Evolutionary conservation across 1,140 invertebrate species (phyloP).

Genomic region (Drosophila triauraria): DNA sequence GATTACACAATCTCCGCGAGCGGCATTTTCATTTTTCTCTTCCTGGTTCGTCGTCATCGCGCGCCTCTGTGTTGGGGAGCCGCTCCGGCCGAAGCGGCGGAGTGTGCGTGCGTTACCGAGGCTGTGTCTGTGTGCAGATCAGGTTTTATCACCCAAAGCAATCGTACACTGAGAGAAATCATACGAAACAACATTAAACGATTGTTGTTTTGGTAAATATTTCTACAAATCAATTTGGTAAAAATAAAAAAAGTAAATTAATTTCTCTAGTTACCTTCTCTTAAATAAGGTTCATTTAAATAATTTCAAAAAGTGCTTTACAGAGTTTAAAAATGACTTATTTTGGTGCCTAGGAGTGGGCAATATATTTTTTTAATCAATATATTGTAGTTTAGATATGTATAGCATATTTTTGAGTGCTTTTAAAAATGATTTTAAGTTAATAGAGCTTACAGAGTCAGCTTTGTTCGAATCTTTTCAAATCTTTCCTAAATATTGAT

Average conservation of each 20-base stretch:
- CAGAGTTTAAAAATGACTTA: background rate
- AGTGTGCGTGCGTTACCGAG: conserved; percentile 30
- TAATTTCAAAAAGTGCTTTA: no score
- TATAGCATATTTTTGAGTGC: background rate
- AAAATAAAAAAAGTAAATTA: no score
- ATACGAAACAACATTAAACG: background rate
- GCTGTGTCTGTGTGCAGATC: conserved; percentile 55
- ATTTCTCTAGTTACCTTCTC: background rate
- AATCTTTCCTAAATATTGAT: background rate
- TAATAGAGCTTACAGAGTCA: background rate
- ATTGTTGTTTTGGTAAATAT: background rate
- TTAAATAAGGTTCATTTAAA: background rate
- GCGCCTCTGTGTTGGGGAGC: conserved; percentile 42
- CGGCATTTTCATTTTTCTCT: conserved; percentile 83
- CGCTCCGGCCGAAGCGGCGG: conserved; percentile 18
- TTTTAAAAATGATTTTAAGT: background rate
- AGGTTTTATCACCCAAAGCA: conserved; percentile 78
- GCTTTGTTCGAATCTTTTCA: background rate
- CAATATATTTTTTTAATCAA: background rate
- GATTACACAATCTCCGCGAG: conserved; percentile 79
- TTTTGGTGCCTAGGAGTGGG: background rate
- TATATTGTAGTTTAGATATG: conserved; percentile 4
- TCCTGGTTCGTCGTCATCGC: conserved; percentile 77
- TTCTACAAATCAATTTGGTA: no score
- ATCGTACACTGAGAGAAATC: conserved; percentile 52